Percentiles rank a stretch among this genome's conserved stretches.
Conservation (phyloP, 2,113 vertebrate genomes). For the Scartelaos histophorus region DNA sequence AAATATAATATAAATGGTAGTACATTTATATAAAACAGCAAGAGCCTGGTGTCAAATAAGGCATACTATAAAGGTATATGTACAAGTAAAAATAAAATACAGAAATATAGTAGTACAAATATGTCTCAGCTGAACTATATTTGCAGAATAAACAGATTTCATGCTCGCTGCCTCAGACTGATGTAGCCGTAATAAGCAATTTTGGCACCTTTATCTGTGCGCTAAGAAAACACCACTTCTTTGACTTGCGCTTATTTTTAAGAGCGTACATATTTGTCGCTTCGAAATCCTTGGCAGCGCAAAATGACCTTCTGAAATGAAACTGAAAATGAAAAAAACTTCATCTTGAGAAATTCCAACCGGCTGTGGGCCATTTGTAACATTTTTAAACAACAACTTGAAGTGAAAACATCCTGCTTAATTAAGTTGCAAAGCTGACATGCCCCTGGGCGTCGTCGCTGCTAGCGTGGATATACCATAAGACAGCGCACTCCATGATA, state of each 20-base stretch:
- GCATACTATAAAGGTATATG: too few relatives aligned
- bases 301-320: neutral
- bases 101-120: too few relatives aligned
- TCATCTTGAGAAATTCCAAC: neutral
- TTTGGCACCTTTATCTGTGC: too few relatives aligned
- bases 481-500: slow-evolving; percentile 1
- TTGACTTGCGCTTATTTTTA: neutral
- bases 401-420: slow-evolving; percentile 20
- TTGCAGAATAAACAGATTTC: too few relatives aligned
- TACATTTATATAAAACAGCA: too few relatives aligned
- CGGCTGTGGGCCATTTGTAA: neutral
- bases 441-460: slow-evolving; percentile 17
- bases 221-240: neutral
- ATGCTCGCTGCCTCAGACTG: too few relatives aligned
- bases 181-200: neutral
- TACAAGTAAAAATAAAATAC: too few relatives aligned
- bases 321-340: neutral
- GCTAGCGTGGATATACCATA: slow-evolving; percentile 17
- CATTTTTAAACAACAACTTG: slow-evolving; percentile 16
- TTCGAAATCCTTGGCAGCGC: neutral
- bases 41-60: too few relatives aligned
- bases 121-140: too few relatives aligned
- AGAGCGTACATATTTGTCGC: neutral
- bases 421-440: slow-evolving; percentile 9
- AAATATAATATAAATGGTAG: too few relatives aligned